Percentiles rank a stretch among this genome's conserved stretches.
Conservation (phyloP, 2,888 invertebrate genomes). For the Fragum whitleyi region DNA sequence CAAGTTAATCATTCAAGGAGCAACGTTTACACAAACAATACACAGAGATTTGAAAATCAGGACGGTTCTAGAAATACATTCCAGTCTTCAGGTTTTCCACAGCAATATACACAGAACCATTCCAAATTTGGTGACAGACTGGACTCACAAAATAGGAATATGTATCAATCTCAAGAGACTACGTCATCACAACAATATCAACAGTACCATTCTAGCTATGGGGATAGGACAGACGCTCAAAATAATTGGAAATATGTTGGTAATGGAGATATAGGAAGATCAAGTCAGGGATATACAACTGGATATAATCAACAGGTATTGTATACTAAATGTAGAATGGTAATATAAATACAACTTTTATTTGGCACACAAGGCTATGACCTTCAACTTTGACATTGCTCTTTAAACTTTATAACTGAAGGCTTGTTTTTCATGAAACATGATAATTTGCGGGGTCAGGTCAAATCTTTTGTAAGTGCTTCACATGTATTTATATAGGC, state of each 20-base stretch:
- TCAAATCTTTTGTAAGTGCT: too few relatives aligned
- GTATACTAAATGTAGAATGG: background rate
- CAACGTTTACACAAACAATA: slow-evolving; percentile 6
- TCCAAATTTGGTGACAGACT: slow-evolving; percentile 15
- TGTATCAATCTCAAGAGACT: background rate
- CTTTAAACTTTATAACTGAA: too few relatives aligned
- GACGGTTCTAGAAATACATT: slow-evolving; percentile 5
- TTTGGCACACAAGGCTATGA: background rate
- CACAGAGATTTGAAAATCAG: slow-evolving; percentile 13
- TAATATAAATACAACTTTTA: background rate
- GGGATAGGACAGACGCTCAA: slow-evolving; percentile 33
- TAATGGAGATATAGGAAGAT: slow-evolving; percentile 38
- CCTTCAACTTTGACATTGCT: background rate
- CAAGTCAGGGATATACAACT: slow-evolving; percentile 26
- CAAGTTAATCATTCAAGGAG: background rate
- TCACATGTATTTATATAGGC: too few relatives aligned
- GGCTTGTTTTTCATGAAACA: too few relatives aligned
- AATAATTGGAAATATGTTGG: slow-evolving; percentile 62
- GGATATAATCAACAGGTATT: slow-evolving; percentile 37
- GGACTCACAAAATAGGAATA: slow-evolving; percentile 29
- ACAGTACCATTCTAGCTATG: slow-evolving; percentile 30
- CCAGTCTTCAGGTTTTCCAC: slow-evolving; percentile 9
- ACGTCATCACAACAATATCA: slow-evolving; percentile 15
- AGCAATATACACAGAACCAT: slow-evolving; percentile 37
- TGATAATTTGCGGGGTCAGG: too few relatives aligned